A percentile compares a stretch with the other conserved stretches of the same genome.
phyloP scores from a whole-genome alignment of 2,888 invertebrate genomes.

The Drosophila buzzatii region DNA sequence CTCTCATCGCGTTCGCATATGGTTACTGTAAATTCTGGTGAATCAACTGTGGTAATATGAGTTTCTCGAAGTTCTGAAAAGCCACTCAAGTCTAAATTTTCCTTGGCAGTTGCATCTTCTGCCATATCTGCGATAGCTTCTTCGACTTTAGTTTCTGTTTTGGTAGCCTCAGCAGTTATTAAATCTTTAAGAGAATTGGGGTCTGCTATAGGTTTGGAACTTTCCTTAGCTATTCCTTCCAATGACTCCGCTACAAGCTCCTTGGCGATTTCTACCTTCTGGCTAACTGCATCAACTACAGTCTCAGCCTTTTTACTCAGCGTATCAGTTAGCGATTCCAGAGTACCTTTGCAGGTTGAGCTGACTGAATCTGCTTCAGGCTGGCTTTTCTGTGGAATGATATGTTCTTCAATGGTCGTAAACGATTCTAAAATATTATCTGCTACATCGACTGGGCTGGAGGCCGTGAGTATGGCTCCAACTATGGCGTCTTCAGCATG shows the following conservation, averaged over 20 bases:
- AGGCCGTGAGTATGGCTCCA: conserved; percentile 60
- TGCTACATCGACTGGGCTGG: conserved; percentile 72
- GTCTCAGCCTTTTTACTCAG: conserved; percentile 29
- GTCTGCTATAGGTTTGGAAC: conserved; percentile 6
- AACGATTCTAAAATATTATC: conserved; percentile 29
- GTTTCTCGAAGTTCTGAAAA: conserved; percentile 89
- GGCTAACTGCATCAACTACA: conserved; percentile 12
- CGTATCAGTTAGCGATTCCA: conserved; percentile 24
- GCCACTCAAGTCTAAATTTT: conserved; percentile 85
- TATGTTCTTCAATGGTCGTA: conserved; percentile 51
- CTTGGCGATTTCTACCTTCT: conserved; percentile 47
- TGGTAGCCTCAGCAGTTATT: conserved; percentile 21
- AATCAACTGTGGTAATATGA: conserved; percentile 90
- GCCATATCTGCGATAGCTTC: conserved; percentile 37
- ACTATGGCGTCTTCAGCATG: conserved; percentile 53
- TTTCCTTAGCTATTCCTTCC: conserved; percentile 44
- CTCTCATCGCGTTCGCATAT: conserved; percentile 83
- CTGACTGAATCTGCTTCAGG: conserved; percentile 22
- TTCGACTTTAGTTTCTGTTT: conserved; percentile 23
- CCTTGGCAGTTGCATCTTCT: conserved; percentile 49
- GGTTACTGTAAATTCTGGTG: conserved; percentile 86
- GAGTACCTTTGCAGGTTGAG: conserved; percentile 30
- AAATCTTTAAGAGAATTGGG: conserved; percentile 19
- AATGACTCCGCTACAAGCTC: conserved; percentile 41
- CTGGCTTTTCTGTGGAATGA: conserved; percentile 27